Conservation (phyloP, 2,113 vertebrate species). For the Sylvilagus bachmani region DNA sequence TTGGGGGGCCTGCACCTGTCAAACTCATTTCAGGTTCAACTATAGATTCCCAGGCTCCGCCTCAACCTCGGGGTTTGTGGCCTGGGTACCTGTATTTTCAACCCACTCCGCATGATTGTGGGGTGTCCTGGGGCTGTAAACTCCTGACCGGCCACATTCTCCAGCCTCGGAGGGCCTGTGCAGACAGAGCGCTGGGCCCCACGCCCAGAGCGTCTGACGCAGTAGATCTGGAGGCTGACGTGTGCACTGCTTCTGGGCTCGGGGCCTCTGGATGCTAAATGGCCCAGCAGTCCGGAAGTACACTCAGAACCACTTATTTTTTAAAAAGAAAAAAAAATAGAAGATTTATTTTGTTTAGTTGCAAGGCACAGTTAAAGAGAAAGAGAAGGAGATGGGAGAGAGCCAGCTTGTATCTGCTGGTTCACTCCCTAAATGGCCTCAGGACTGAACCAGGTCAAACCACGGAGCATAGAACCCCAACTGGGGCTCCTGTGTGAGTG, state of each 20-base stretch:
- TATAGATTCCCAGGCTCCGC: background rate
- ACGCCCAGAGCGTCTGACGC: background rate
- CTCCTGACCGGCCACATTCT: background rate
- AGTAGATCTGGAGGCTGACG: background rate
- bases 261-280: background rate
- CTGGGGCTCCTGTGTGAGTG: no score
- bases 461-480: no score
- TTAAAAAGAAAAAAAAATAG: no score
- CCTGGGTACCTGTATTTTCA: constrained; percentile 20
- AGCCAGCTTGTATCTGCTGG: no score
- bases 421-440: no score
- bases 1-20: background rate
- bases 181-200: background rate
- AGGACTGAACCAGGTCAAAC: no score
- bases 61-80: background rate
- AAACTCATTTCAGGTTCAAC: background rate
- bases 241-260: background rate
- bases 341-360: no score
- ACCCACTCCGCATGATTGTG: background rate
- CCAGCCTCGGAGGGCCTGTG: background rate
- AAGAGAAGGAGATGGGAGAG: no score
- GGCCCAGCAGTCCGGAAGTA: background rate
- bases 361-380: no score
- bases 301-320: background rate
- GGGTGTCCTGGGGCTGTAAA: background rate